A percentile compares a stretch with the other conserved stretches of the same genome.
Conservation (phyloP, 2,888 invertebrate species). For the Chymomyza fuscimana region DNA sequence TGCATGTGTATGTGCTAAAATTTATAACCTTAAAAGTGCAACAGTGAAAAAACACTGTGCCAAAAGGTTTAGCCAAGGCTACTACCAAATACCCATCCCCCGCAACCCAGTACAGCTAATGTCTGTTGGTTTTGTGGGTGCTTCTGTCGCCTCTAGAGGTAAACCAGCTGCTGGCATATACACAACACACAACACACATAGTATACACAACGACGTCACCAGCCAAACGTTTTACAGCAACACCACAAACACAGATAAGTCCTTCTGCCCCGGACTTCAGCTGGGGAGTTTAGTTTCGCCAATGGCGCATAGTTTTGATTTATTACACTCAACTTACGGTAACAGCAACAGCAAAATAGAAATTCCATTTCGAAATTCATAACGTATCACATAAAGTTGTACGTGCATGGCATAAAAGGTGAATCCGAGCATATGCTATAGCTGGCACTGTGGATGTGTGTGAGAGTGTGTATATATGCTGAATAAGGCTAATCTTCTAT, state of each 20-base stretch:
- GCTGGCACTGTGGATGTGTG: too few relatives aligned
- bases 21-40: slow-evolving; percentile 75
- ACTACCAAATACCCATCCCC: too few relatives aligned
- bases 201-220: not conserved
- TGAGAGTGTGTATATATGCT: too few relatives aligned
- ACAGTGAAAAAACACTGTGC: slow-evolving; percentile 62
- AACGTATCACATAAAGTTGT: slow-evolving; percentile 50
- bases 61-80: slow-evolving; percentile 20
- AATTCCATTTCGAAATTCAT: slow-evolving; percentile 72
- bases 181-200: not conserved
- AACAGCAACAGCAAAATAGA: slow-evolving; percentile 36
- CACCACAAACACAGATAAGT: slow-evolving; percentile 54
- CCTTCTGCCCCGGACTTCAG: slow-evolving; percentile 65
- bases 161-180: slow-evolving; percentile 50
- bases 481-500: too few relatives aligned
- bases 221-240: slow-evolving; percentile 46
- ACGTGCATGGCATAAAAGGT: slow-evolving; percentile 53
- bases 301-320: slow-evolving; percentile 63
- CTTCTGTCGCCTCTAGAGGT: slow-evolving; percentile 58
- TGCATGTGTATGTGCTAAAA: slow-evolving; percentile 58
- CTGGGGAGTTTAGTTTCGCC: slow-evolving; percentile 63
- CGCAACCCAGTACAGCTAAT: not conserved
- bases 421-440: not conserved
- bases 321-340: slow-evolving; percentile 52
- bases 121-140: slow-evolving; percentile 47